phyloP scores from a whole-genome alignment of 1,140 invertebrate species.

The Nymphalis io region DNA sequence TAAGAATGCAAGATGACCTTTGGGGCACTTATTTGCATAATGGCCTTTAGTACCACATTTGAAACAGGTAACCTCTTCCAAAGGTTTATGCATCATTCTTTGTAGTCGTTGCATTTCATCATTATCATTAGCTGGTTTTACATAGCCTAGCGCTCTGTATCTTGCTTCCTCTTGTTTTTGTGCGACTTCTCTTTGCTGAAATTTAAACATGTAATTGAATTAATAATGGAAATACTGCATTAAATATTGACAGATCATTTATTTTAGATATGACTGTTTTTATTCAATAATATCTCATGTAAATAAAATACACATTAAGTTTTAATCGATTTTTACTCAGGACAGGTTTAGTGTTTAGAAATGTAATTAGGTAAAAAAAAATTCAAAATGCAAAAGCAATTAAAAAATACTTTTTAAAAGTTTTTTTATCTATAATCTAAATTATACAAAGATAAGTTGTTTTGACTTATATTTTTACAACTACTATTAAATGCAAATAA shows the following conservation, averaged over 20 bases:
- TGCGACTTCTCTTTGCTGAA: constrained; percentile 77
- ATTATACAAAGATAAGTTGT: no score
- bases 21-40: constrained; percentile 99
- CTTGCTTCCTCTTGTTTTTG: constrained; percentile 77
- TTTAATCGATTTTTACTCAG: no score
- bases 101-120: constrained; percentile 57
- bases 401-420: no score
- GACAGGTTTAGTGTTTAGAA: no score
- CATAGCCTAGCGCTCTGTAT: constrained; percentile 73
- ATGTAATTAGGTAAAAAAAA: no score
- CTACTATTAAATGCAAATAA: no score
- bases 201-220: constrained; percentile 8
- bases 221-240: constrained; percentile 15
- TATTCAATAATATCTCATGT: no score
- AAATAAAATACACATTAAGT: no score
- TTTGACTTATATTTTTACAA: no score
- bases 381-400: no score
- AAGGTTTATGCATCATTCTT: constrained; percentile 83
- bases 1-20: constrained; percentile 97
- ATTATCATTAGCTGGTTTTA: constrained; percentile 65
- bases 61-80: constrained; percentile 97
- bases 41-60: constrained; percentile 99
- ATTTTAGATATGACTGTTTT: no score
- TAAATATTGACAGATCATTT: neutral
- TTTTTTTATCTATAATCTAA: no score